Evolutionary conservation across 2,113 vertebrate species (phyloP), one percentile per base, ranked within the genome.

Genomic region (Spilogale gracilis): DNA sequence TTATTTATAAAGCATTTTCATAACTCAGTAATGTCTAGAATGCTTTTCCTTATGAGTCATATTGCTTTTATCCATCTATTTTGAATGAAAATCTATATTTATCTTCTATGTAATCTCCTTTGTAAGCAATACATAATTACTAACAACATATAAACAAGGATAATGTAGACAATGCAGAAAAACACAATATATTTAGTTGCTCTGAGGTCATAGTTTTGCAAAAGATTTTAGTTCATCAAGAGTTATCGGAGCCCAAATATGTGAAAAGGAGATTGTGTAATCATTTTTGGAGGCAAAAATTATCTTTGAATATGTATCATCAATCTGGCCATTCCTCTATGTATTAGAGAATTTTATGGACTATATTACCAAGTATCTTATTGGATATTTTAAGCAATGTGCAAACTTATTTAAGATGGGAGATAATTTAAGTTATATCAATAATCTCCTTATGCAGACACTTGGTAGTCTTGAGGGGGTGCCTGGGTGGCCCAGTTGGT

Each of bases 41-140:
- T 50, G 78, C 43, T 96, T 96, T 96, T 45, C 81, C 52, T 94
- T 96, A n/a, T 54, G 60, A 95, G 38, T 98, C 96, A 91, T 71
- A 76, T 27, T 58, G 2, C 1, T 65, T 95, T 97, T 11, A 30
- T 92, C 17, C 43, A 91, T 80, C 80, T 65, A 58, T 13, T 97
- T 97, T 97, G 87, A 98, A 95, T n/a, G 60, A 95, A 98, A 98
- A 96, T 95, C 84, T 97, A 69, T 95, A 78, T 93, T 96, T 94
- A 86, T 79, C 89, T 58, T 0, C 87, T 91, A 60, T 30, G 2
- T 89, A 90, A 54, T 5, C 9, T 96, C 63, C 10, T 54, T 38
- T 67, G 32, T 85, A 98, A 97, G 88, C 54, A 97, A 63, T 9
- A 82, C 1, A 65, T 91, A 96, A 93, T 92, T 97, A 91, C 21